phyloP scores from a whole-genome alignment of 2,113 vertebrate species.

The Limanda limanda region DNA sequence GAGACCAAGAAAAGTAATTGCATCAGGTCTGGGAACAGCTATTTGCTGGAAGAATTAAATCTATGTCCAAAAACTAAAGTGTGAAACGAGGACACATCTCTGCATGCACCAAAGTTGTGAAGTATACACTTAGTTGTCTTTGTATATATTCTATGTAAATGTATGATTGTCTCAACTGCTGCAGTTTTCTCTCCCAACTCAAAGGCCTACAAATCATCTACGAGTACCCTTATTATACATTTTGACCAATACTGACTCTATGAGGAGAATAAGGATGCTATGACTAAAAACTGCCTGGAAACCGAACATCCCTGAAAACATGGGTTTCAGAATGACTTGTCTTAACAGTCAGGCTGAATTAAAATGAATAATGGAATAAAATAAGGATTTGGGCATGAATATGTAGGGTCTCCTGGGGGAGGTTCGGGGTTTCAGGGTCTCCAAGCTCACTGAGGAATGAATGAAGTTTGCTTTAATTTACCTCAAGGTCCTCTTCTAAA shows the following conservation, averaged over 20 bases:
- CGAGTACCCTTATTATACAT: not conserved
- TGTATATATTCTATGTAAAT: too few species aligned
- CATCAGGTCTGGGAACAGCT: conserved; percentile 50
- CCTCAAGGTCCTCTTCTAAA: not conserved
- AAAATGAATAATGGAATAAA: not conserved
- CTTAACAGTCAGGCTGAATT: not conserved
- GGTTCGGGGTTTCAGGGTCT: not conserved
- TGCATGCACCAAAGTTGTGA: not conserved
- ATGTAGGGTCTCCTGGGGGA: conserved; percentile 3
- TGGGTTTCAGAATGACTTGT: not conserved
- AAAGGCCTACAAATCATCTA: not conserved
- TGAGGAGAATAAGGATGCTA: not conserved
- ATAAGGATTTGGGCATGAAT: not conserved
- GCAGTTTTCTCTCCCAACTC: too few species aligned
- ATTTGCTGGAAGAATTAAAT: conserved; percentile 38
- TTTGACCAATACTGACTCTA: not conserved
- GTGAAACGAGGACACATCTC: conserved; percentile 20
- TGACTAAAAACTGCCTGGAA: too few species aligned
- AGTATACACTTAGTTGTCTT: not conserved
- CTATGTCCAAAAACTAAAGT: conserved; percentile 21
- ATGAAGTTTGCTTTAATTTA: conserved; percentile 18
- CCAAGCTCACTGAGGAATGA: not conserved
- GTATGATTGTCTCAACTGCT: not conserved
- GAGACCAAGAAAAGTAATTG: conserved; percentile 66
- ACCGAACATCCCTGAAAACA: not conserved